Evolutionary conservation across 2,113 vertebrate species (phyloP).

Genomic region (Propithecus coquereli): DNA sequence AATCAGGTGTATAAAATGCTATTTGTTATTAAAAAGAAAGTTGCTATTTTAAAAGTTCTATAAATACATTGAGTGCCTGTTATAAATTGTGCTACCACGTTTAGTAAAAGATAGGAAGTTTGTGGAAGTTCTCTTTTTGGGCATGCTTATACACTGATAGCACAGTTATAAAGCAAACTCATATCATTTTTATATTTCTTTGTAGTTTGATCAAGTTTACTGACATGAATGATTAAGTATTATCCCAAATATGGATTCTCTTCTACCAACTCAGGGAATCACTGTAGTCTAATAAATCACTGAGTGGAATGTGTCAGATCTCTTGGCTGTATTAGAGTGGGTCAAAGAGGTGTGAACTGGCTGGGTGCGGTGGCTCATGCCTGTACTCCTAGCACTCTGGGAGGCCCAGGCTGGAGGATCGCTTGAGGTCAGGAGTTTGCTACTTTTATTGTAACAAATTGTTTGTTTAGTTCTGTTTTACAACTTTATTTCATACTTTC

Average conservation of each 20-base stretch:
- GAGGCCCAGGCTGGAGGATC: no score
- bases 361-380: no score
- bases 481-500: conserved; percentile 69
- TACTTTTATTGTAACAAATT: conserved; percentile 12
- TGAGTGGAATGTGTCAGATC: neutral
- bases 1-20: neutral
- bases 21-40: conserved; percentile 29
- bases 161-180: neutral
- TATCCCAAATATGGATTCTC: neutral
- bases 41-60: conserved; percentile 27
- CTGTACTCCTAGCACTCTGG: no score
- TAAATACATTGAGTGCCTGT: neutral
- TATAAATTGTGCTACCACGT: conserved; percentile 22
- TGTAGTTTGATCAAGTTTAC: neutral
- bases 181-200: conserved; percentile 17
- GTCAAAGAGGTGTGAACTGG: neutral
- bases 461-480: conserved; percentile 17
- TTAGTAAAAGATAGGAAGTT: conserved; percentile 24
- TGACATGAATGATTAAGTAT: neutral
- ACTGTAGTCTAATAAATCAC: neutral
- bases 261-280: neutral
- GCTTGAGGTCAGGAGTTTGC: neutral
- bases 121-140: neutral
- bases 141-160: neutral
- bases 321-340: neutral